A percentile compares a stretch with the other conserved stretches of the same genome.
Conservation (phyloP, 2,888 invertebrate species). For the Iselma pallidipennis region DNA sequence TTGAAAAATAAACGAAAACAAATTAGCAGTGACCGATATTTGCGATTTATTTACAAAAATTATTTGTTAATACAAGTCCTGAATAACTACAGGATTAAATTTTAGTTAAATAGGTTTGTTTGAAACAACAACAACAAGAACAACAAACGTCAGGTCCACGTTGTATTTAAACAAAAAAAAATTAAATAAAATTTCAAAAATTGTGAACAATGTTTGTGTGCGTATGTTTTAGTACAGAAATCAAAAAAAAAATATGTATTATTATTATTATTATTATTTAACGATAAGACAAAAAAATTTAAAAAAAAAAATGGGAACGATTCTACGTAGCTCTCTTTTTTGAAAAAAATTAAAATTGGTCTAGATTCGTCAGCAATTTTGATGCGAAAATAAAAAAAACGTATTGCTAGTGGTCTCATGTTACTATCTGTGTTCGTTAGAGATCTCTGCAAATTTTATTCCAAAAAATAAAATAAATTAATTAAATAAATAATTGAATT, state of each 20-base stretch:
- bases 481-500: neutral
- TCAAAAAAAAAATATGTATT: slow-evolving; percentile 47
- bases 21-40: neutral
- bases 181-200: slow-evolving; percentile 41
- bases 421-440: slow-evolving; percentile 57
- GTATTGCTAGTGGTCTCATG: slow-evolving; percentile 54
- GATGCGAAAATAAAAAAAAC: slow-evolving; percentile 43
- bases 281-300: slow-evolving; percentile 40
- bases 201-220: slow-evolving; percentile 54
- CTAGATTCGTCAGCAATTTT: slow-evolving; percentile 54
- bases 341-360: slow-evolving; percentile 1
- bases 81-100: neutral
- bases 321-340: slow-evolving; percentile 46
- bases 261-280: too few species aligned
- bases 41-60: slow-evolving; percentile 4
- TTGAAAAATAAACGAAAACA: slow-evolving; percentile 9
- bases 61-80: neutral
- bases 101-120: neutral
- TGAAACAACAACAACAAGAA: neutral
- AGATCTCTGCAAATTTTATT: slow-evolving; percentile 49
- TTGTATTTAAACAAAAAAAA: too few species aligned
- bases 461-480: neutral
- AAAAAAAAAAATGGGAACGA: slow-evolving; percentile 51
- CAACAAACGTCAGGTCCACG: slow-evolving; percentile 47
- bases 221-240: slow-evolving; percentile 57